phyloP scores from a whole-genome alignment of 37 sponge, comb jelly and placozoan genomes.

The Dysidea cf. avara region DNA sequence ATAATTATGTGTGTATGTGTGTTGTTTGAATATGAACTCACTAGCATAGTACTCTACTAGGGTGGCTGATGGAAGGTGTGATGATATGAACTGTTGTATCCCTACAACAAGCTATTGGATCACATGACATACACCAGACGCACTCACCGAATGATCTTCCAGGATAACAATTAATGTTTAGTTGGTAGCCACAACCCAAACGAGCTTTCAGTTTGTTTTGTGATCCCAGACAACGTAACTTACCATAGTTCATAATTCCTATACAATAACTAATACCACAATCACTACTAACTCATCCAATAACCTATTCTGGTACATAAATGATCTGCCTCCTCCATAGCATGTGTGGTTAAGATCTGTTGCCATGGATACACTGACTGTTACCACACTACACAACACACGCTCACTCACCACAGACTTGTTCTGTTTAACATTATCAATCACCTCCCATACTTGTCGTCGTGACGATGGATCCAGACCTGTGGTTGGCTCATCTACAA shows the following conservation, averaged over 20 bases:
- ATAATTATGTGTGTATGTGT: too few species aligned
- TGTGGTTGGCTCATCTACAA: slow-evolving; percentile 70
- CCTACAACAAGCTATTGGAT: slow-evolving; percentile 3
- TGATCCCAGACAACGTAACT: too few species aligned
- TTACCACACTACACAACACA: too few species aligned
- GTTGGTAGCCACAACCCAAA: slow-evolving; percentile 77
- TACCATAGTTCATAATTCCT: too few species aligned
- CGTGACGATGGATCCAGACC: slow-evolving; percentile 75
- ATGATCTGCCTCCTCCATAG: too few species aligned
- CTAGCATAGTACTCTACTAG: slow-evolving; percentile 71
- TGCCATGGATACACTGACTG: too few species aligned
- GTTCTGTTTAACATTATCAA: slow-evolving; percentile 59
- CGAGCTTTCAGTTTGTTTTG: slow-evolving; percentile 72
- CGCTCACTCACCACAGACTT: too few species aligned
- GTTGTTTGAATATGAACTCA: too few species aligned
- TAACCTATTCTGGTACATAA: too few species aligned
- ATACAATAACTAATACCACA: too few species aligned
- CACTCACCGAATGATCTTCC: background rate
- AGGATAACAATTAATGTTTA: slow-evolving; percentile 56
- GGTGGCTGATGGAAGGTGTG: slow-evolving; percentile 31
- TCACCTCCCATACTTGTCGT: slow-evolving; percentile 78
- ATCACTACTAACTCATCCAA: too few species aligned
- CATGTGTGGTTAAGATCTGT: too few species aligned
- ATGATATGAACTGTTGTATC: slow-evolving; percentile 47
- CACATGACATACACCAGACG: background rate